These are phyloP conservation scores for Amblyornis subalaris DNA, from an alignment of 2,113 vertebrate genomes.

Conservation along the genomic window DNA sequence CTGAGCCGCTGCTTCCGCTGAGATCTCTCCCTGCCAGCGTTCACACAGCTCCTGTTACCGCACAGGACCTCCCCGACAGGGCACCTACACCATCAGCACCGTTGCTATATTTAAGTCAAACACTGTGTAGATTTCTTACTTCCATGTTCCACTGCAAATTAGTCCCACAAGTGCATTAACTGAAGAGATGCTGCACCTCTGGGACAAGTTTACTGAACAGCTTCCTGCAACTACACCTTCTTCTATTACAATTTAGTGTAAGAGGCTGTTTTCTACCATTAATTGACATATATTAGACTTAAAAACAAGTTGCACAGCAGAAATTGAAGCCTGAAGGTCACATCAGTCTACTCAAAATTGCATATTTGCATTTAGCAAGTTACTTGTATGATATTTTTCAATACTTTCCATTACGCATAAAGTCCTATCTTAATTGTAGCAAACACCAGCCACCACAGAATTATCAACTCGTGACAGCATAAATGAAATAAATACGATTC, in stretches of 20 bases:
- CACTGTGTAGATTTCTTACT: not conserved
- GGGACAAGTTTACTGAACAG: not conserved
- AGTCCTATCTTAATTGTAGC: not conserved
- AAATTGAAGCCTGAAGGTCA: not conserved
- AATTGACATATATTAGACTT: not conserved
- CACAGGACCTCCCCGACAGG: not conserved
- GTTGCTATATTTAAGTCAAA: not conserved
- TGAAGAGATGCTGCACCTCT: not conserved
- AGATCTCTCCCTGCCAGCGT: not conserved
- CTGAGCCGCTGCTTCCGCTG: rapidly evolving
- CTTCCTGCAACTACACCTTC: not conserved
- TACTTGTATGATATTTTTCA: not conserved
- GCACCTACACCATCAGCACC: not conserved
- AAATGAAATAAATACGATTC: not conserved
- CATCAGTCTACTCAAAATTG: not conserved
- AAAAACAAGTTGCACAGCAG: not conserved
- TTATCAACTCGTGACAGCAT: not conserved
- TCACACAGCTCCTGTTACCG: not conserved
- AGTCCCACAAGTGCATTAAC: not conserved
- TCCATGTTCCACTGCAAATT: not conserved
- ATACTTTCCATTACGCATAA: not conserved
- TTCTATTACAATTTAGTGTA: not conserved
- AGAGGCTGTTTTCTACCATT: not conserved
- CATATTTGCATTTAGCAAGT: not conserved
- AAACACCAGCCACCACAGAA: not conserved